Evolutionary conservation across 2,888 invertebrate species (phyloP).

Genomic region (Myopa testacea): DNA sequence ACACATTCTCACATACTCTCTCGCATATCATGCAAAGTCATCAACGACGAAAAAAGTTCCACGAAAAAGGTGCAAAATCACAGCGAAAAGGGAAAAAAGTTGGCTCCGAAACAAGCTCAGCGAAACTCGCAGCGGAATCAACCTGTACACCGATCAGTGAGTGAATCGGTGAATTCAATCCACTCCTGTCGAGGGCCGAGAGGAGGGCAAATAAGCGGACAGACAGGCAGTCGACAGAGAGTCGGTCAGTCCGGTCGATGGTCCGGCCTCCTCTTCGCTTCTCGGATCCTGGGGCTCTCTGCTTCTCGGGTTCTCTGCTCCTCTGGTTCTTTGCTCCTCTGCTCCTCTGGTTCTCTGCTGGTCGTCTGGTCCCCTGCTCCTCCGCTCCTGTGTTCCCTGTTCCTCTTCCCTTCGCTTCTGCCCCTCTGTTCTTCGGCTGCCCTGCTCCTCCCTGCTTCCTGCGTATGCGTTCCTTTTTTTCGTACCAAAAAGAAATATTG

Average conservation of each 20-base stretch:
- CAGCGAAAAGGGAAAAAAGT: slow-evolving; percentile 26
- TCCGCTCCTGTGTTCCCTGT: background rate
- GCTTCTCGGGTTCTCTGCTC: background rate
- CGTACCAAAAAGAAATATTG: slow-evolving; percentile 31
- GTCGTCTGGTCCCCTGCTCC: background rate
- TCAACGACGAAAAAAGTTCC: slow-evolving; percentile 3
- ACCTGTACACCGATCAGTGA: slow-evolving; percentile 21
- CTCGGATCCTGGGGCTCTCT: too few species aligned
- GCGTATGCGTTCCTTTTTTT: slow-evolving; percentile 5
- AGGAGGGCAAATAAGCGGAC: background rate
- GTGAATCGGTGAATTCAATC: background rate
- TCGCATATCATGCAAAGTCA: slow-evolving; percentile 18
- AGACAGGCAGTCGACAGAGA: background rate
- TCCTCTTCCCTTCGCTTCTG: background rate
- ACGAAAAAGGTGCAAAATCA: slow-evolving; percentile 32
- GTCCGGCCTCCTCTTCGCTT: too few species aligned
- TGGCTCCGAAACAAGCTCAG: slow-evolving; percentile 5
- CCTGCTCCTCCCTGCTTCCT: background rate
- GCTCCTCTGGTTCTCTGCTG: background rate
- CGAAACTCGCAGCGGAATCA: slow-evolving; percentile 3
- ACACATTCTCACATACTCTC: background rate
- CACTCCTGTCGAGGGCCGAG: background rate
- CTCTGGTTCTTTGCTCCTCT: background rate
- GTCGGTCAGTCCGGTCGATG: background rate
- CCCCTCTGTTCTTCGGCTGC: background rate